phyloP scores from a whole-genome alignment of 1,140 invertebrate genomes.

The Nymphalis io region DNA sequence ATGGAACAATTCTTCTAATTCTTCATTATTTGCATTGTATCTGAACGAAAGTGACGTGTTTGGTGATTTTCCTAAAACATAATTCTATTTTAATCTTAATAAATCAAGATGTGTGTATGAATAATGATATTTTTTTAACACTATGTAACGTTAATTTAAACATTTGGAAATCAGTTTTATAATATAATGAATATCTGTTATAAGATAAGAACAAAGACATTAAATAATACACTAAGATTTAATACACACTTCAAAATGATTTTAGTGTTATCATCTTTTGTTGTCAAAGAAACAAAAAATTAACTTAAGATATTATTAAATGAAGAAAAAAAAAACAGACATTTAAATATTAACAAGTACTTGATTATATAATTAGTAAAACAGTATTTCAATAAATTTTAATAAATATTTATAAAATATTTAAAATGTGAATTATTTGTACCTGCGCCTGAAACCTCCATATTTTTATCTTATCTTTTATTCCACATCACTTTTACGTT shows the following conservation, averaged over 20 bases:
- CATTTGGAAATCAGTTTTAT: neutral
- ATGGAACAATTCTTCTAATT: constrained; percentile 85
- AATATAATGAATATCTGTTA: neutral
- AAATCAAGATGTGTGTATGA: neutral
- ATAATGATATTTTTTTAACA: neutral
- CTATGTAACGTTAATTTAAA: neutral
- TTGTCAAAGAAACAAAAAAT: constrained; percentile 58
- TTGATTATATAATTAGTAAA: neutral
- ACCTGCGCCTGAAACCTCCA: constrained; percentile 64
- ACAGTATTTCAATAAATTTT: neutral
- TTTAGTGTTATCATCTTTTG: constrained; percentile 54
- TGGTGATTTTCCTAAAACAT: constrained; percentile 83
- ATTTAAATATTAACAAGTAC: neutral
- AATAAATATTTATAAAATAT: neutral
- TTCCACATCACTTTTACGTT: constrained; percentile 22
- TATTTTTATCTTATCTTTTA: constrained; percentile 34
- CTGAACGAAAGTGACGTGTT: constrained; percentile 84
- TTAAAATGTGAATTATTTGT: constrained; percentile 11
- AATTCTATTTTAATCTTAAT: neutral
- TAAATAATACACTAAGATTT: constrained; percentile 5
- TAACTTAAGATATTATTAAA: neutral
- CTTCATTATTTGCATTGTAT: constrained; percentile 87
- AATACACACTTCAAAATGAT: constrained; percentile 10
- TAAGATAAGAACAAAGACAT: constrained; percentile 21
- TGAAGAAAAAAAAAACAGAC: neutral